Percentiles rank a stretch among this genome's conserved stretches.
Evolutionary conservation across 2,888 invertebrate species (phyloP).

Genomic region (Mallateleia sp.): DNA sequence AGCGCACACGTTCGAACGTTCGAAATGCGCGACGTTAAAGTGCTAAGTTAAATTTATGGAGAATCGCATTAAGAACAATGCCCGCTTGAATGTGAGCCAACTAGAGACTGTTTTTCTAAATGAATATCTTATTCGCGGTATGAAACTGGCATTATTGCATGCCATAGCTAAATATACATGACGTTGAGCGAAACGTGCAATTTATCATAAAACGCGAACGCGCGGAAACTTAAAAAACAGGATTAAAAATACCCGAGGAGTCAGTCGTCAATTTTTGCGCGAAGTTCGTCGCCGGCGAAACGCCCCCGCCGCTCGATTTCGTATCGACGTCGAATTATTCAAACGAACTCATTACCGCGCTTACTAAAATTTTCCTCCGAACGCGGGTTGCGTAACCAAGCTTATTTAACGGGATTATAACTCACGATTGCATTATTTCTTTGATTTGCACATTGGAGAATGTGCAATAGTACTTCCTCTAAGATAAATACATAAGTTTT

Average conservation of each 20-base stretch:
- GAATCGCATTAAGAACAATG: conserved; percentile 75
- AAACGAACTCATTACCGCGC: background rate
- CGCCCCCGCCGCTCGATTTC: no score
- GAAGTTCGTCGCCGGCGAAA: no score
- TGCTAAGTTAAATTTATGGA: conserved; percentile 73
- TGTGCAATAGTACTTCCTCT: conserved; percentile 47
- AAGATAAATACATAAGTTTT: conserved; percentile 51
- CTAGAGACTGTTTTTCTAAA: conserved; percentile 68
- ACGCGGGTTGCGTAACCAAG: conserved; percentile 23
- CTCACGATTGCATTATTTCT: conserved; percentile 41
- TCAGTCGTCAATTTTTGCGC: no score
- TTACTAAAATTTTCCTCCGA: conserved; percentile 19
- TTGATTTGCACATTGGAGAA: conserved; percentile 30
- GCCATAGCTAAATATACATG: conserved; percentile 64
- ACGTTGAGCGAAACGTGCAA: conserved; percentile 58
- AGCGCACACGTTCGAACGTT: conserved; percentile 38
- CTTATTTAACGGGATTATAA: conserved; percentile 42
- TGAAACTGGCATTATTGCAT: conserved; percentile 62
- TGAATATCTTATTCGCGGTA: conserved; percentile 74
- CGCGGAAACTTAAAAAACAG: conserved; percentile 20
- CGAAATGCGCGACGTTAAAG: conserved; percentile 57
- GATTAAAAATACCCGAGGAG: conserved; percentile 5
- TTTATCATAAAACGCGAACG: conserved; percentile 63
- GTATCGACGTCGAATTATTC: background rate
- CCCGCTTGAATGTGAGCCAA: conserved; percentile 72